These are phyloP conservation scores for Microdon myrmicae DNA, from an alignment of 2,888 invertebrate species.

Conservation along the genomic window DNA sequence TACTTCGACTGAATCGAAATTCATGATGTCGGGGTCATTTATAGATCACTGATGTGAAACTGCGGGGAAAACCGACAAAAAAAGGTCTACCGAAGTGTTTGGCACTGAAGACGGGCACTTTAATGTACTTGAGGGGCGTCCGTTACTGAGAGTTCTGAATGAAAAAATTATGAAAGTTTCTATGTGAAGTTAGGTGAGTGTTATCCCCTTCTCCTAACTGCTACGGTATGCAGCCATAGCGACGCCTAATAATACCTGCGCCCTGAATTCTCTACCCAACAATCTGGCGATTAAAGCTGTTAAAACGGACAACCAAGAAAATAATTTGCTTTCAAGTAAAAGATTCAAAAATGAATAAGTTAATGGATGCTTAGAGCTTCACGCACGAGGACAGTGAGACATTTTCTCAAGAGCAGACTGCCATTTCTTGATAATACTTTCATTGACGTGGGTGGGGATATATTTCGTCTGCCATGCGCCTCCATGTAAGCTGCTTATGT, in stretches of 20 bases:
- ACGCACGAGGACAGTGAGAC: conserved; percentile 45
- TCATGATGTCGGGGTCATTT: conserved; percentile 26
- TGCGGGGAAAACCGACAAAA: conserved; percentile 1
- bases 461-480: too few relatives aligned
- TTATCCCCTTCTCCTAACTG: too few relatives aligned
- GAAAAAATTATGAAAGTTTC: conserved; percentile 8
- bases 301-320: conserved; percentile 12
- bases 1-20: conserved; percentile 36
- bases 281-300: conserved; percentile 6
- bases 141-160: conserved; percentile 10
- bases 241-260: too few relatives aligned
- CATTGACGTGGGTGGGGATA: too few relatives aligned
- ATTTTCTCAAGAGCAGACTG: too few relatives aligned
- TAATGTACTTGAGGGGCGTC: background rate
- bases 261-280: conserved; percentile 12
- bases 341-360: too few relatives aligned
- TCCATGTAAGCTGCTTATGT: too few relatives aligned
- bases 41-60: conserved; percentile 23
- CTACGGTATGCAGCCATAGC: too few relatives aligned
- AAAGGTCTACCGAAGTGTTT: background rate
- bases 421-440: too few relatives aligned
- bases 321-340: conserved; percentile 19
- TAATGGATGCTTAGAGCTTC: conserved; percentile 42
- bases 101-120: conserved; percentile 7
- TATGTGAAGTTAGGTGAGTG: too few relatives aligned